These are phyloP conservation scores for Argopecten irradians DNA, from an alignment of 1,140 invertebrate species.

Conservation along the genomic window DNA sequence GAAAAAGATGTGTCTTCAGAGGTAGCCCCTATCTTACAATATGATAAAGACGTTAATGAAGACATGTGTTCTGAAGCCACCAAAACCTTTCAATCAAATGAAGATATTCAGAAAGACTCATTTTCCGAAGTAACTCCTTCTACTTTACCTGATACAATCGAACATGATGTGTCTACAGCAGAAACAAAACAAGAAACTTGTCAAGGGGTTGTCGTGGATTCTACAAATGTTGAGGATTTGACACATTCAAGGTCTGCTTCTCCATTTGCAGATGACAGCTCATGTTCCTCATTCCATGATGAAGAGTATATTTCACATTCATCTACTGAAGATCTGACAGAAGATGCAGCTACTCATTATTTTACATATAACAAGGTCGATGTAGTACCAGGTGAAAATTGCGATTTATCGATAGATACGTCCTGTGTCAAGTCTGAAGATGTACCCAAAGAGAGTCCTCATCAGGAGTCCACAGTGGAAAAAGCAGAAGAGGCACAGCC, in stretches of 20 bases:
- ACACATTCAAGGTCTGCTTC: background rate
- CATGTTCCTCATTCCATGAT: background rate
- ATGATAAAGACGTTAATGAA: too few relatives aligned
- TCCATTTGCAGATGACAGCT: background rate
- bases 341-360: background rate
- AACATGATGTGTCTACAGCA: too few relatives aligned
- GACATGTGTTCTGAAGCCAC: too few relatives aligned
- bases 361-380: background rate
- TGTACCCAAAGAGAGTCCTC: background rate
- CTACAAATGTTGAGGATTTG: background rate
- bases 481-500: background rate
- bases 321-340: background rate
- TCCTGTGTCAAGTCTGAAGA: background rate
- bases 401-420: background rate
- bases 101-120: too few relatives aligned
- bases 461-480: background rate
- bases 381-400: background rate
- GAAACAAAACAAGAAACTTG: background rate
- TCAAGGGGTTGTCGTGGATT: background rate
- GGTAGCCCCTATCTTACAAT: too few relatives aligned
- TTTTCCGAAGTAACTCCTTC: too few relatives aligned
- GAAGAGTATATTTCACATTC: background rate
- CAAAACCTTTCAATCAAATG: too few relatives aligned
- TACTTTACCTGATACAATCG: too few relatives aligned
- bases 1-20: too few relatives aligned